A percentile compares a stretch with the other conserved stretches of the same genome.
These are phyloP conservation scores for Naso thynnoides DNA, from an alignment of 2,797 vertebrate genomes.

Conservation along the genomic window DNA sequence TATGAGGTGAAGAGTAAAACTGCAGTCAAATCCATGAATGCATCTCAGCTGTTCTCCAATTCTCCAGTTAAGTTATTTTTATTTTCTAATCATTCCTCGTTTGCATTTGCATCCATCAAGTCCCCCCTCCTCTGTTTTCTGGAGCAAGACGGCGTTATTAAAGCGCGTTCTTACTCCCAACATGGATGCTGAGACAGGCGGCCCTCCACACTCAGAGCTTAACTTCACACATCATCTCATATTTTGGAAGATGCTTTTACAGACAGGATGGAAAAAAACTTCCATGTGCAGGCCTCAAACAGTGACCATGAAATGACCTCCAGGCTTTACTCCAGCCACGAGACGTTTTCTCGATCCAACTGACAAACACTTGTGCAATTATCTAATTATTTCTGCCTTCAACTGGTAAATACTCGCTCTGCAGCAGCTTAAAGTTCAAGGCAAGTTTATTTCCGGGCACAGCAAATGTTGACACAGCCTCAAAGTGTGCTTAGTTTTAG, in stretches of 20 bases:
- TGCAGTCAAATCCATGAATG: not conserved
- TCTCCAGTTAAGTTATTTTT: conserved; percentile 14
- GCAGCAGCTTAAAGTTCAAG: conserved; percentile 28
- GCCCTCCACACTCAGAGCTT: not conserved
- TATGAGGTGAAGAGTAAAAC: not conserved
- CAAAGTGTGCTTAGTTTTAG: conserved; percentile 16
- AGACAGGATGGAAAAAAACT: conserved; percentile 16
- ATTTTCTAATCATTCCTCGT: conserved; percentile 30
- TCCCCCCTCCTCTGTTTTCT: conserved; percentile 13
- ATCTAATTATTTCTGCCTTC: conserved; percentile 20
- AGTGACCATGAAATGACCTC: conserved; percentile 66
- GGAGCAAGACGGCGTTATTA: conserved; percentile 28
- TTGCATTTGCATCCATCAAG: conserved; percentile 40
- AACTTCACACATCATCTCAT: not conserved
- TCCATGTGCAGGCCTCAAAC: conserved; percentile 32
- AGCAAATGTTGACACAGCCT: conserved; percentile 39
- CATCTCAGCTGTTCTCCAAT: not conserved
- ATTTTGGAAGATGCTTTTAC: not conserved
- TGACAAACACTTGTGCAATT: conserved; percentile 10
- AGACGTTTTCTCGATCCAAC: not conserved
- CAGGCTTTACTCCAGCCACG: conserved; percentile 18
- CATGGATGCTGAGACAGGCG: conserved; percentile 18
- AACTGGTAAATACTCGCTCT: conserved; percentile 2
- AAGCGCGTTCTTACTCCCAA: conserved; percentile 31
- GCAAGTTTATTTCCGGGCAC: conserved; percentile 24